Base-by-base conservation (phyloP, 2,888 invertebrate species). In the Colletes collaris region DNA sequence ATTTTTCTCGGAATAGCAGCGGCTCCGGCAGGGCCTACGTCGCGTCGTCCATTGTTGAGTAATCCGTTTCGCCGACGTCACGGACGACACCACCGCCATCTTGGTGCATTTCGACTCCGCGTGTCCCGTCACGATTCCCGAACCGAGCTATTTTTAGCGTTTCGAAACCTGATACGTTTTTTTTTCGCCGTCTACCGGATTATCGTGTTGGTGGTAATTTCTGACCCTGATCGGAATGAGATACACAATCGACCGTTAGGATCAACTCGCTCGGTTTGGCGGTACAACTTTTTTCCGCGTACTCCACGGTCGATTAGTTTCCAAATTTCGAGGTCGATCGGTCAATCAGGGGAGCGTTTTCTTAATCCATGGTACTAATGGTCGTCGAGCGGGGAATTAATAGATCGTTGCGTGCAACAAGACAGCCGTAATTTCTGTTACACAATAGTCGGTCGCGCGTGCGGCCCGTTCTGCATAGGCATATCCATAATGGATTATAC, bases 401-500 rank as follows among this genome's bases (percentile, higher is more conserved):
- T 65, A 76, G 72, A 72, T 65, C 64, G 60, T 65, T 60, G 60
- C 65, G 13, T 64, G 71, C 10, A 58, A 52, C 59, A 53, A 71
- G 71, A 72, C 76, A 40, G 59, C 27, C 59, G 53, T 72, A 76
- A 76, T 76, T 72, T 76, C 72, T 72, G 65, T 76, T 76, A 72
- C 76, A 76, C 76, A 72, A 76, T 65, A 64, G 5, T 13, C 40
- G 55, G 55, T 63, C 74, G 69, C 56, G 74, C 68, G 74, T 65
- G 60, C 40, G 19, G 10, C 35, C 46, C 52, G 37, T 62, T 60
- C 68, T 62, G 68, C 71, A 52, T 59, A 53, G 52, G 37, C 40
- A 58, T 49, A 50, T 76, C 65, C 64, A 71, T 76, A 71, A 72
- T 60, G 64, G 76, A 72, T 60, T 53, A 60, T 56, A 59, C 75